Evolutionary conservation across 2,888 invertebrate genomes (phyloP).

Genomic region (Mythimna impura): DNA sequence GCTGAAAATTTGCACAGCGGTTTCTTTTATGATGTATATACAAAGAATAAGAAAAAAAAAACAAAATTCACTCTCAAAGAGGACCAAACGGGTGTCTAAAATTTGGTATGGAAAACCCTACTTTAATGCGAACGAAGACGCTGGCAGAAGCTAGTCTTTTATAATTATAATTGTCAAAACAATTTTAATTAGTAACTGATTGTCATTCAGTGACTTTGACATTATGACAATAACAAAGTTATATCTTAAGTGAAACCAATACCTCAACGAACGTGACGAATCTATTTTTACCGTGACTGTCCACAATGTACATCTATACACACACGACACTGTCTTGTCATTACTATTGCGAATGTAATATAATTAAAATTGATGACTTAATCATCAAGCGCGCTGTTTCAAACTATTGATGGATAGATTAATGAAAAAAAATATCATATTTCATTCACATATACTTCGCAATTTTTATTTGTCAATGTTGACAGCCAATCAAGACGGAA

Average conservation of each 20-base stretch:
- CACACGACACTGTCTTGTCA: constrained; percentile 52
- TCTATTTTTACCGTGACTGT: neutral
- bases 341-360: constrained; percentile 70
- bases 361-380: constrained; percentile 85
- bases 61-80: too few species aligned
- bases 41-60: too few species aligned
- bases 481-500: constrained; percentile 80
- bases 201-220: neutral
- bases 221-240: neutral
- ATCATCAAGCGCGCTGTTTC: constrained; percentile 69
- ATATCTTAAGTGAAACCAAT: too few species aligned
- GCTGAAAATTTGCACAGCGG: too few species aligned
- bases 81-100: too few species aligned
- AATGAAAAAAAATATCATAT: constrained; percentile 76
- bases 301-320: constrained; percentile 7
- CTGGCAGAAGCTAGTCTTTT: neutral
- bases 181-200: neutral
- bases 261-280: neutral
- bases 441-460: constrained; percentile 76
- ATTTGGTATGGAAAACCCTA: too few species aligned
- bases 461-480: constrained; percentile 81
- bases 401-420: constrained; percentile 75
- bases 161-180: neutral
- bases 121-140: too few species aligned
- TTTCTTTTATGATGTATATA: too few species aligned